phyloP scores from a whole-genome alignment of 92 coral and sea anemone species.

The Actinernus sp. region DNA sequence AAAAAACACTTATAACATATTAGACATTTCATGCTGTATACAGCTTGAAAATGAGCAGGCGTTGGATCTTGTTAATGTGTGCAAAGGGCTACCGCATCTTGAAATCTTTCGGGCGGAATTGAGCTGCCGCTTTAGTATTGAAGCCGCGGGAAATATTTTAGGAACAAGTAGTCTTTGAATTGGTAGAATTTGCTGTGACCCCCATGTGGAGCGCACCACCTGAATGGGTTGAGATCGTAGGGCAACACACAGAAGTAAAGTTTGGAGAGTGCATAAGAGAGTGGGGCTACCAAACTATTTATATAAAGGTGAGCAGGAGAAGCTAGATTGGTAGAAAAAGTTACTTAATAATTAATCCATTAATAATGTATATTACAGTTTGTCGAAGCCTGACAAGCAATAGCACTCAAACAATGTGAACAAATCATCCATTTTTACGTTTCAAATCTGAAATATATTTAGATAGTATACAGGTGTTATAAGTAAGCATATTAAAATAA shows the following conservation, averaged over 20 bases:
- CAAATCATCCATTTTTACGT: no score
- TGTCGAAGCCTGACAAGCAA: no score
- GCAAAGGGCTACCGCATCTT: constrained; percentile 43
- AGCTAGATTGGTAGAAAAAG: no score
- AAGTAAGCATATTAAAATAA: no score
- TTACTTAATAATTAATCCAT: no score
- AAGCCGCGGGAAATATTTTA: constrained; percentile 34
- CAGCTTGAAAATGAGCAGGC: constrained; percentile 25
- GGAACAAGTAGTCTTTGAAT: constrained; percentile 34
- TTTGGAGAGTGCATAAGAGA: constrained; percentile 14
- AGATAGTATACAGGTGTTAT: no score
- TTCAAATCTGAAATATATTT: no score
- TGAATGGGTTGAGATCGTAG: constrained; percentile 12
- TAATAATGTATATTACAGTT: no score
- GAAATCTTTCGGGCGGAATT: constrained; percentile 45
- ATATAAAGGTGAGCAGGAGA: no score
- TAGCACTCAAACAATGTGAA: no score
- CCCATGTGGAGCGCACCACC: constrained; percentile 35
- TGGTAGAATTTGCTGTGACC: constrained; percentile 41
- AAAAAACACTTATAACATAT: no score
- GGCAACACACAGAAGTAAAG: constrained; percentile 6
- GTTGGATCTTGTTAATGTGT: constrained; percentile 33
- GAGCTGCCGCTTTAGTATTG: constrained; percentile 46
- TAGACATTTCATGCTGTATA: constrained; percentile 16
- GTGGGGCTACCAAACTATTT: no score